Base-by-base conservation (phyloP, 1,140 invertebrate species). In the Brachionus rubens region DNA sequence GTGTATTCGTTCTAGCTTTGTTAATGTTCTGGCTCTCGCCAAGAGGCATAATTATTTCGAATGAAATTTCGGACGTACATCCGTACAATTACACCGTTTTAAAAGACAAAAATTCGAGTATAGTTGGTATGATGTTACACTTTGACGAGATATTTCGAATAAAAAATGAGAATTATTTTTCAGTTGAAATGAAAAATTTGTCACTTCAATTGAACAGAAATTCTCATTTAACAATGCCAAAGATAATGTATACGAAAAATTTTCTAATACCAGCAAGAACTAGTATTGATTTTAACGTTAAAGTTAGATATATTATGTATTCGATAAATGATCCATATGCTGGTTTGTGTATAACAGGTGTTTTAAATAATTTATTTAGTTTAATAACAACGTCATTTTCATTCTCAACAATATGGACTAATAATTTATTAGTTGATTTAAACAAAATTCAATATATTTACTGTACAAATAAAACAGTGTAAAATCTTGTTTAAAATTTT, bases 361-460 rank as follows among this genome's bases (percentile, higher is more conserved):
- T 50, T 40, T 46, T 72, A 41, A 72, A 72, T 46, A 41, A 72
- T 46, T 14, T 72, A 1, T 72, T 72, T 36, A 36, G 46, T 33
- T 26, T 72, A 6, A 54, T 72, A 19, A 50, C 68, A 24, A 40
- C 46, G 9, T 50, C 68, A 10, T 72, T 72, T 21, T 50, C 68
- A 1, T 72, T 50, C 19, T 48, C 68, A 28, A 72, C 68, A 12
- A 40, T 72, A 33, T 72, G 68, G 68, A 33, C 30, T 48, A 41
- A 46, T 21, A 21, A 33, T 21, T 21, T 50, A 14, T 14, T 50
- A 19, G n/a, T 40, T 10, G 46, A 50, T 12, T 19, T 19, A 0
- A 72, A 36, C 33, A 33, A 50, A 2, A 72, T 72, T 50, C 68
- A 72, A 50, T 72, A 72, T 36, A 72, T 72, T n/a, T 54, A 50